phyloP scores from a whole-genome alignment of 2,113 vertebrate genomes.

The Kryptolebias marmoratus region DNA sequence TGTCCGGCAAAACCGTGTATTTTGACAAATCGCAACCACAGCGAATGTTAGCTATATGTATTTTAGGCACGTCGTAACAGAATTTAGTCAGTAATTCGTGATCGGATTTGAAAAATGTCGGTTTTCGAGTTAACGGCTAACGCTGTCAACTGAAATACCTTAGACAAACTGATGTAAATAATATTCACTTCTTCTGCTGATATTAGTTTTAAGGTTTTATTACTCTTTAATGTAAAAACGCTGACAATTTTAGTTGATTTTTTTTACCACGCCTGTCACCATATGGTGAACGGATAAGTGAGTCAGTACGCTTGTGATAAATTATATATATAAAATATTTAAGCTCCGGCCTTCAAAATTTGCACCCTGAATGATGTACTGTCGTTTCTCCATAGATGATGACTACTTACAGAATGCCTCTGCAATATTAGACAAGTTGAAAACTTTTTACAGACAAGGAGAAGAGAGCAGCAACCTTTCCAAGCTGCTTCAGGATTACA shows the following conservation, averaged over 20 bases:
- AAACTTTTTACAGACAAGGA: slow-evolving; percentile 84
- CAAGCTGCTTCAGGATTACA: slow-evolving; percentile 88
- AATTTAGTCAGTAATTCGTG: too few relatives aligned
- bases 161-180: too few relatives aligned
- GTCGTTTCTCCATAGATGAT: slow-evolving; percentile 82
- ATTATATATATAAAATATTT: too few relatives aligned
- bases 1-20: slow-evolving; percentile 29
- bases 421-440: slow-evolving; percentile 87
- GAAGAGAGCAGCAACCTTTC: slow-evolving; percentile 83
- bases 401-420: slow-evolving; percentile 91
- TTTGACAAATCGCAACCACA: background rate
- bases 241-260: too few relatives aligned
- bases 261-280: too few relatives aligned
- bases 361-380: background rate
- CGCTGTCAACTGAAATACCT: slow-evolving; percentile 31
- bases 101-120: background rate
- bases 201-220: too few relatives aligned
- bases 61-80: too few relatives aligned
- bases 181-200: background rate
- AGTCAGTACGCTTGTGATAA: too few relatives aligned
- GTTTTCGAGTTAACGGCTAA: slow-evolving; percentile 20
- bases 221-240: too few relatives aligned
- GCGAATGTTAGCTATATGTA: rapidly evolving
- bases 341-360: background rate
- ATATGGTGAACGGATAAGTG: too few relatives aligned